phyloP scores from a whole-genome alignment of 2,888 invertebrate species.

The Tachina fera region DNA sequence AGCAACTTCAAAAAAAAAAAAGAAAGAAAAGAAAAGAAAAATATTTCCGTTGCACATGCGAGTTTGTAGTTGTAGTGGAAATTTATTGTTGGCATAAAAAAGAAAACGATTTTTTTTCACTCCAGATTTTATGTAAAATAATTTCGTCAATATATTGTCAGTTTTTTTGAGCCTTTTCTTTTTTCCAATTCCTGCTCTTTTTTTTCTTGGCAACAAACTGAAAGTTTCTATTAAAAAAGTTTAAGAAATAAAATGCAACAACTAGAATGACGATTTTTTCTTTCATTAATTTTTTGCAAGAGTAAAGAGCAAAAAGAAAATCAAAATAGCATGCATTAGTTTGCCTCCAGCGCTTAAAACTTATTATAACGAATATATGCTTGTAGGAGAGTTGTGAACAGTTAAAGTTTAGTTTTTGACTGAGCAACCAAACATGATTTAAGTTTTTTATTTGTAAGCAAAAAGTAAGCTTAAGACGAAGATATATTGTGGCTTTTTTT shows the following conservation, averaged over 20 bases:
- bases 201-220: conserved; percentile 39
- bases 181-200: background rate
- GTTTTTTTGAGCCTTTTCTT: background rate
- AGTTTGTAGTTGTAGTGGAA: conserved; percentile 14
- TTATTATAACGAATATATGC: background rate
- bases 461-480: too few species aligned
- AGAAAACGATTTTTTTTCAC: conserved; percentile 14
- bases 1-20: background rate
- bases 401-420: too few species aligned
- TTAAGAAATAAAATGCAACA: conserved; percentile 48
- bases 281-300: background rate
- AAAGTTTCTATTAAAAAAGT: conserved; percentile 53
- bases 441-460: too few species aligned
- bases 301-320: background rate
- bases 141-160: conserved; percentile 54
- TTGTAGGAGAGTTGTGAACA: too few species aligned
- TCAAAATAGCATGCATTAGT: conserved; percentile 39
- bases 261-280: conserved; percentile 29
- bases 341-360: background rate
- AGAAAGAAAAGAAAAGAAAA: background rate
- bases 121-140: conserved; percentile 49
- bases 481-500: too few species aligned
- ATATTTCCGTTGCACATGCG: conserved; percentile 48
- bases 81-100: conserved; percentile 56
- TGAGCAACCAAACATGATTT: too few species aligned